These are phyloP conservation scores for Antennarius striatus DNA, from an alignment of 2,113 vertebrate genomes.

Conservation along the genomic window DNA sequence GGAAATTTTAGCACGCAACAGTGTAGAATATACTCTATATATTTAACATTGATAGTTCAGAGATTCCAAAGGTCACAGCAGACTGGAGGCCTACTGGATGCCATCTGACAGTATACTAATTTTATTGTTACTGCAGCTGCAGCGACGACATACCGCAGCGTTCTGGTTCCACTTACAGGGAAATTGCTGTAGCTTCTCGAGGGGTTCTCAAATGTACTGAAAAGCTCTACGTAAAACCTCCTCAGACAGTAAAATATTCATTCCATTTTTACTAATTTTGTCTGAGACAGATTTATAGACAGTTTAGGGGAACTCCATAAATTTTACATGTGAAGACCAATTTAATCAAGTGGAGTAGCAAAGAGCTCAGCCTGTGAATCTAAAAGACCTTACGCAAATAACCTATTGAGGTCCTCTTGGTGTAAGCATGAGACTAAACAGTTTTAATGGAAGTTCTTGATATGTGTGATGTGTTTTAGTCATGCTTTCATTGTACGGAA, in stretches of 20 bases:
- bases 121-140: constrained; percentile 27
- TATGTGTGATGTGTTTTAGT: too few species aligned
- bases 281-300: neutral
- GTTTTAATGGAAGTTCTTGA: neutral
- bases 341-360: neutral
- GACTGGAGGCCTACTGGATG: constrained; percentile 48
- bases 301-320: neutral
- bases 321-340: constrained; percentile 8
- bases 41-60: constrained; percentile 57
- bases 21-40: constrained; percentile 49
- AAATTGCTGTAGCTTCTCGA: neutral
- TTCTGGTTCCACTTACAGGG: neutral
- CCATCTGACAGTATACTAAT: constrained; percentile 53
- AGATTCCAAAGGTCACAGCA: constrained; percentile 70
- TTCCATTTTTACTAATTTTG: constrained; percentile 9
- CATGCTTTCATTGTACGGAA: too few species aligned
- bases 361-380: neutral
- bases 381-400: neutral
- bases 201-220: constrained; percentile 16
- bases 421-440: neutral
- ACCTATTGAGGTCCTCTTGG: neutral
- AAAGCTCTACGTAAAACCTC: neutral
- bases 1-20: constrained; percentile 43
- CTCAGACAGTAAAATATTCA: neutral
- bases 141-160: constrained; percentile 11